Evolutionary conservation across 2,113 vertebrate genomes (phyloP).

Genomic region (Phoenicopterus ruber): DNA sequence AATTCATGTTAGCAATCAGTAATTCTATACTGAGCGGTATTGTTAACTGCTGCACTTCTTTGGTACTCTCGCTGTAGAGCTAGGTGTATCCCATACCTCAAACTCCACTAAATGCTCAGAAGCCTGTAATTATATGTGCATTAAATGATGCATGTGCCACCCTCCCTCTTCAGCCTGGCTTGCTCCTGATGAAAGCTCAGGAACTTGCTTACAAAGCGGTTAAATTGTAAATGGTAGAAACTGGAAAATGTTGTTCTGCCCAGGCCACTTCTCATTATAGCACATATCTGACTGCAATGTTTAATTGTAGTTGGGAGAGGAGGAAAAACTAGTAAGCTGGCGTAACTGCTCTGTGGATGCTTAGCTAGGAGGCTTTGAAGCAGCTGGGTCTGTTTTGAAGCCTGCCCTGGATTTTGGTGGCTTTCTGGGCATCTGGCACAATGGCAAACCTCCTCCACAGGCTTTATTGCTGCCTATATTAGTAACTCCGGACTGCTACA

Average conservation of each 20-base stretch:
- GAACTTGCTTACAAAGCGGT: neutral
- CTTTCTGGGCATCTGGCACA: neutral
- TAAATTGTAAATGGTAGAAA: neutral
- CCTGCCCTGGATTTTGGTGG: neutral
- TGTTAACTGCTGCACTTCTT: neutral
- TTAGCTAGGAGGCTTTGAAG: neutral
- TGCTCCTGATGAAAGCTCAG: neutral
- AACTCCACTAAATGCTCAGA: neutral
- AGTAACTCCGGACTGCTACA: neutral
- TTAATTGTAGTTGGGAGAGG: neutral
- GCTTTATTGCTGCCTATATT: neutral
- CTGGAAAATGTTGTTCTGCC: neutral
- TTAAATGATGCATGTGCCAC: neutral
- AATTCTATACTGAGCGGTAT: neutral
- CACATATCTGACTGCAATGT: neutral
- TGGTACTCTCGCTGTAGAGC: neutral
- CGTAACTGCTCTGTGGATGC: neutral
- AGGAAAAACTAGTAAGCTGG: neutral
- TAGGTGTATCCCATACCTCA: neutral
- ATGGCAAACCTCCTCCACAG: neutral
- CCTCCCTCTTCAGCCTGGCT: neutral
- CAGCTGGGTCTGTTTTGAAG: neutral
- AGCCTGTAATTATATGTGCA: slow-evolving; percentile 4
- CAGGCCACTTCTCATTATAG: fast-evolving
- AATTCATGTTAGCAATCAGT: neutral